These are phyloP conservation scores for Mycteria americana DNA, from an alignment of 2,797 vertebrate species.

Conservation along the genomic window DNA sequence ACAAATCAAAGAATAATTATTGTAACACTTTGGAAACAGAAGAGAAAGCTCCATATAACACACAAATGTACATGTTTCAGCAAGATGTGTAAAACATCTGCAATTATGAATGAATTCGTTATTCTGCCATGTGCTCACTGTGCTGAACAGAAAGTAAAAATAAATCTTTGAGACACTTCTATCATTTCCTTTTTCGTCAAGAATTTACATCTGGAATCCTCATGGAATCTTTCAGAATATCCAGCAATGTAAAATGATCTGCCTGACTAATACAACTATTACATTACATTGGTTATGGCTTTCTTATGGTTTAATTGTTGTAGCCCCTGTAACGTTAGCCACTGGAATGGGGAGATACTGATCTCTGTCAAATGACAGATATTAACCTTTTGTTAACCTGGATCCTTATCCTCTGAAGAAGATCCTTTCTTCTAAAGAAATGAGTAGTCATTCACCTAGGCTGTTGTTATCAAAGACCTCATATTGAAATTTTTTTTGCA, in stretches of 20 bases:
- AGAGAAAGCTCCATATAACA: neutral
- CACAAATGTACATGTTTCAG: slow-evolving; percentile 25
- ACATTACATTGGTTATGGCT: slow-evolving; percentile 25
- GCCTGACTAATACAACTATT: slow-evolving; percentile 34
- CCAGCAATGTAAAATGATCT: slow-evolving; percentile 25
- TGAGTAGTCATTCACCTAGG: neutral
- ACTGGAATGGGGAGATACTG: slow-evolving; percentile 11
- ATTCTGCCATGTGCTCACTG: slow-evolving; percentile 42
- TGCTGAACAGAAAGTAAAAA: slow-evolving; percentile 55
- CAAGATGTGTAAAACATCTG: slow-evolving; percentile 68
- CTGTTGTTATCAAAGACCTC: neutral
- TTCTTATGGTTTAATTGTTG: slow-evolving; percentile 42
- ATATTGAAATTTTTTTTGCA: accelerated
- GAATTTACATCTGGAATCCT: slow-evolving; percentile 64
- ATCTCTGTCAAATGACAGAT: slow-evolving; percentile 4
- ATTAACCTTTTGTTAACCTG: slow-evolving; percentile 36
- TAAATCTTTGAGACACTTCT: slow-evolving; percentile 61
- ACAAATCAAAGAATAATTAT: slow-evolving; percentile 35
- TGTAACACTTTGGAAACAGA: slow-evolving; percentile 12
- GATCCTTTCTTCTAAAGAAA: neutral
- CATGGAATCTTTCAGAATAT: slow-evolving; percentile 36
- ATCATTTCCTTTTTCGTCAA: slow-evolving; percentile 32
- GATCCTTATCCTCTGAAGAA: neutral
- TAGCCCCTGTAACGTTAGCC: neutral
- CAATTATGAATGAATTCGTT: slow-evolving; percentile 50